phyloP scores from a whole-genome alignment of 1,140 invertebrate genomes.

The Zaprionus nigranus region DNA sequence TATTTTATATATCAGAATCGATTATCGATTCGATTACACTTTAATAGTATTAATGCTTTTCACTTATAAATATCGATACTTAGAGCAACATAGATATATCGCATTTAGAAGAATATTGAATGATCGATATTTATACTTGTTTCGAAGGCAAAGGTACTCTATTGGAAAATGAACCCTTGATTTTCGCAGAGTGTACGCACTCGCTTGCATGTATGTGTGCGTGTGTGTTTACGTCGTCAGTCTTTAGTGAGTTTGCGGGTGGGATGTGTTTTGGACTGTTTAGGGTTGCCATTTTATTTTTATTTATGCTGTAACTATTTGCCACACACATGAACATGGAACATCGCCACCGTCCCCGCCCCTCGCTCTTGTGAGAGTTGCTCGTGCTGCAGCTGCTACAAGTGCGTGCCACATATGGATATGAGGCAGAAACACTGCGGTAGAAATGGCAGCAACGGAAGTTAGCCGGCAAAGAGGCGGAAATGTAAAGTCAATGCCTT shows the following conservation, averaged over 20 bases:
- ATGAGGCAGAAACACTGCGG: constrained; percentile 55
- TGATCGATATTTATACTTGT: background rate
- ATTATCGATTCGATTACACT: too few species aligned
- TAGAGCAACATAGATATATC: background rate
- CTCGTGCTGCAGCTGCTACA: constrained; percentile 10
- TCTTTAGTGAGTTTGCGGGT: constrained; percentile 19
- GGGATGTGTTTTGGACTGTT: constrained; percentile 32
- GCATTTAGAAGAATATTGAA: too few species aligned
- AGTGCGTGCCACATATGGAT: constrained; percentile 51
- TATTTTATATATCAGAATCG: too few species aligned
- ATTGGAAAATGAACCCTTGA: too few species aligned
- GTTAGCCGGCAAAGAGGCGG: constrained; percentile 71
- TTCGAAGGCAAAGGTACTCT: background rate
- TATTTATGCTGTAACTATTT: constrained; percentile 49
- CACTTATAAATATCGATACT: background rate
- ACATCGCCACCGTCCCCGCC: background rate
- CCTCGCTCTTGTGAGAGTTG: constrained; percentile 12
- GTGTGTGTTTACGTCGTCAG: constrained; percentile 31
- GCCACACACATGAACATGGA: constrained; percentile 31
- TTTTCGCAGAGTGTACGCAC: background rate
- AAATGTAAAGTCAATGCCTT: constrained; percentile 76
- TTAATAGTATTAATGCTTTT: background rate
- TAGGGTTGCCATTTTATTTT: constrained; percentile 35
- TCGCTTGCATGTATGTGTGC: constrained; percentile 28
- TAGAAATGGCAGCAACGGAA: constrained; percentile 52